These are phyloP conservation scores for Solenopsis invicta DNA, from an alignment of 1,140 invertebrate genomes.

Conservation along the genomic window DNA sequence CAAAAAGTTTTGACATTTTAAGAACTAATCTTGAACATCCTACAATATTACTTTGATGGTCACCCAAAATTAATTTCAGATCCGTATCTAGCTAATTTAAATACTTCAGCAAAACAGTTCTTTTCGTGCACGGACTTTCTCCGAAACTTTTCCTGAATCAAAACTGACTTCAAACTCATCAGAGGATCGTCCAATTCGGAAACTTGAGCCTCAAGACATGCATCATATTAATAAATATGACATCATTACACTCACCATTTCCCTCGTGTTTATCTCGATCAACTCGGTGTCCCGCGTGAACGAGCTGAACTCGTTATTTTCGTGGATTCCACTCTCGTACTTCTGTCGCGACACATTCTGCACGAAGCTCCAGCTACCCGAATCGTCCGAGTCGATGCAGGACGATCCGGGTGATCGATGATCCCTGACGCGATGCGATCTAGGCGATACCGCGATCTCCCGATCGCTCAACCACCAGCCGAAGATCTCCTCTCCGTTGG, in stretches of 20 bases:
- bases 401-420: conserved; percentile 68
- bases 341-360: conserved; percentile 66
- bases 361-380: conserved; percentile 63
- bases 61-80: too few species aligned
- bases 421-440: conserved; percentile 46
- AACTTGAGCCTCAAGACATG: neutral
- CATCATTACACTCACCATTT: conserved; percentile 31
- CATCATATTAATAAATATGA: neutral
- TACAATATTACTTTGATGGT: too few species aligned
- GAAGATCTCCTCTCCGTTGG: conserved; percentile 76
- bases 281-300: conserved; percentile 55
- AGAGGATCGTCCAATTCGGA: neutral
- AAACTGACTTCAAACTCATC: neutral
- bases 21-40: too few species aligned
- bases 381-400: conserved; percentile 74
- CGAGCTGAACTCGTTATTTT: conserved; percentile 71
- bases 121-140: neutral
- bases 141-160: neutral
- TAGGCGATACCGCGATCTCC: conserved; percentile 28
- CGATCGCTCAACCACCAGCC: conserved; percentile 81
- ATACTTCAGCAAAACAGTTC: too few species aligned
- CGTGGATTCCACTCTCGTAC: conserved; percentile 48
- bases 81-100: too few species aligned
- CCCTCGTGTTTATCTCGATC: conserved; percentile 72
- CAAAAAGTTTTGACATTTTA: too few species aligned